These are phyloP conservation scores for Hemichromis elongatus DNA, from an alignment of 2,113 vertebrate genomes.

Conservation along the genomic window DNA sequence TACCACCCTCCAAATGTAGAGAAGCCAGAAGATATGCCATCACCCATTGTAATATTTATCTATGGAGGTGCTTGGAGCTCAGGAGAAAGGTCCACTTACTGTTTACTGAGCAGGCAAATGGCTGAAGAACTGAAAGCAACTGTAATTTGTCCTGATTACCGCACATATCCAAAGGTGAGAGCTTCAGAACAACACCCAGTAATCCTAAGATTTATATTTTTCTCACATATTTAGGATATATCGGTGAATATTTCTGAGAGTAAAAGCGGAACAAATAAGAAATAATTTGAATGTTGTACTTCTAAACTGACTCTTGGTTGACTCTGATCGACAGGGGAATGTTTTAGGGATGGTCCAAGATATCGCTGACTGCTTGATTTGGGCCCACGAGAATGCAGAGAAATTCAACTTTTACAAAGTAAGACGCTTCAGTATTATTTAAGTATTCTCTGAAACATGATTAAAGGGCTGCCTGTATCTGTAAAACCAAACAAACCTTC, in stretches of 20 bases:
- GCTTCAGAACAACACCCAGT: background rate
- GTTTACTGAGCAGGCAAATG: constrained; percentile 70
- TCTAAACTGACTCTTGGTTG: background rate
- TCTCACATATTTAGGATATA: background rate
- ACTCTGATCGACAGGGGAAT: constrained; percentile 54
- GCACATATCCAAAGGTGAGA: constrained; percentile 70
- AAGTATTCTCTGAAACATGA: background rate
- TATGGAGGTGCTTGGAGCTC: constrained; percentile 75
- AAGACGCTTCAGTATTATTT: background rate
- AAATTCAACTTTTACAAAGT: constrained; percentile 69
- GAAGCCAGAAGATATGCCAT: background rate
- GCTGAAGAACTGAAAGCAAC: constrained; percentile 65
- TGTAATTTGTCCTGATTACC: constrained; percentile 76
- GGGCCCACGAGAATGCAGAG: constrained; percentile 61
- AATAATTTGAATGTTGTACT: background rate
- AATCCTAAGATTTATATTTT: background rate
- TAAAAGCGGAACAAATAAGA: accelerated
- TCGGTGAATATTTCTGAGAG: background rate
- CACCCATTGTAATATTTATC: constrained; percentile 66
- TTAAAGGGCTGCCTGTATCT: background rate
- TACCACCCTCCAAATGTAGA: constrained; percentile 51
- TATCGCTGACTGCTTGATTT: constrained; percentile 70
- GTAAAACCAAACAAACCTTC: background rate
- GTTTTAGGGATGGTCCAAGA: constrained; percentile 74
- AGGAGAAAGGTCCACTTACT: constrained; percentile 69